A percentile compares a stretch with the other conserved stretches of the same genome.
These are phyloP conservation scores for Paramisgurnus dabryanus DNA, from an alignment of 2,113 vertebrate genomes.

Conservation along the genomic window DNA sequence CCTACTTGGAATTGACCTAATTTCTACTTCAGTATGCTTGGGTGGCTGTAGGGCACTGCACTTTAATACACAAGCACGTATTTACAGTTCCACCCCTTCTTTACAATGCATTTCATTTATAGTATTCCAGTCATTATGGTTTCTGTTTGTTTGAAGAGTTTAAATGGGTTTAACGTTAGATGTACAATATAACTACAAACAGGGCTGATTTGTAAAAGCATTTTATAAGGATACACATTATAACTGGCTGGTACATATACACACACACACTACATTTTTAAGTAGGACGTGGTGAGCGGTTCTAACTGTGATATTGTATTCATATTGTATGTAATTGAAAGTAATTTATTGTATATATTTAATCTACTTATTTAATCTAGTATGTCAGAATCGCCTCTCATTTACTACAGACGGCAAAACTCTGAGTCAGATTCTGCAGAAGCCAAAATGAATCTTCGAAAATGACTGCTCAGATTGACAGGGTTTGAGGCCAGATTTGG, in stretches of 20 bases:
- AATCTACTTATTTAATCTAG: no score
- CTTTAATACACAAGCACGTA: background rate
- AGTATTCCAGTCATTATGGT: background rate
- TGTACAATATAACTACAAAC: background rate
- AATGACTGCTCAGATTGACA: background rate
- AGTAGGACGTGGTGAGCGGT: background rate
- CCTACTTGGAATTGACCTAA: constrained; percentile 48
- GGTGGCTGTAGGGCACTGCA: background rate
- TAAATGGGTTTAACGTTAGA: background rate
- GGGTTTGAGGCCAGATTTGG: background rate
- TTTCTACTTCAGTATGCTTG: constrained; percentile 34
- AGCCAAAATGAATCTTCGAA: background rate
- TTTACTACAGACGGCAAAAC: background rate
- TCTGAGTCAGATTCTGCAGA: background rate
- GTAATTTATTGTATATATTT: background rate
- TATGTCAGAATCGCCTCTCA: background rate
- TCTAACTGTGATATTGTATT: background rate
- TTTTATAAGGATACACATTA: background rate
- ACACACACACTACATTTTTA: background rate
- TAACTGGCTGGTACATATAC: background rate
- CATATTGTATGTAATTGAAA: background rate
- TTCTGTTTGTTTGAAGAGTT: background rate
- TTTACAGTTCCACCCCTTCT: background rate
- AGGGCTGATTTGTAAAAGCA: background rate
- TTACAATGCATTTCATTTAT: no score